Evolutionary conservation across 1,140 invertebrate species (phyloP).

Genomic region (Lucilia sericata): DNA sequence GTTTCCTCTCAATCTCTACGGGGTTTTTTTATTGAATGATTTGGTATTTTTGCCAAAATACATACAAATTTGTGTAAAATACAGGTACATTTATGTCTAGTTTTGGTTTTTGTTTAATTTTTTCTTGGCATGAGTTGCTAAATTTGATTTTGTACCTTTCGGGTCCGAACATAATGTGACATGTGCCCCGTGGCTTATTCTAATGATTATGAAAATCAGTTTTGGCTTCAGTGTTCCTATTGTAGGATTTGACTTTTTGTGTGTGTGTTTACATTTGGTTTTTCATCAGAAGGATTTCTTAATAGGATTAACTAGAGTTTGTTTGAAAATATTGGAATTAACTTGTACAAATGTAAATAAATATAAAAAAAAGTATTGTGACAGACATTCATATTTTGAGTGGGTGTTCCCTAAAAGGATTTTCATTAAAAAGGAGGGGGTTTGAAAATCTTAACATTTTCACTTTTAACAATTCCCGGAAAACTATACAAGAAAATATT

Average conservation of each 20-base stretch:
- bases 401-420: not conserved
- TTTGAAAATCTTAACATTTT: not conserved
- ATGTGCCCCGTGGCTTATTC: conserved; percentile 66
- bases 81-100: conserved; percentile 22
- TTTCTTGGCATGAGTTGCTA: conserved; percentile 35
- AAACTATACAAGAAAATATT: not conserved
- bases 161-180: conserved; percentile 59
- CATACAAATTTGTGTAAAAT: not conserved
- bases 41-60: conserved; percentile 13
- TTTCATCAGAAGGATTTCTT: conserved; percentile 54
- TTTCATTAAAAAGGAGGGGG: not conserved
- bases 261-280: conserved; percentile 44
- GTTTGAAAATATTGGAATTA: conserved; percentile 66
- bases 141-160: conserved; percentile 41
- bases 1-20: conserved; percentile 16
- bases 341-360: conserved; percentile 3
- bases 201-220: conserved; percentile 67
- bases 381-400: not conserved
- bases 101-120: conserved; percentile 23
- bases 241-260: conserved; percentile 10
- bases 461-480: too few species aligned
- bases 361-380: not conserved
- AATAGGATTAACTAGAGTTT: conserved; percentile 61
- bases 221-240: not conserved
- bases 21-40: conserved; percentile 26